phyloP scores from a whole-genome alignment of 1,140 invertebrate genomes.

The Papilio xuthus region DNA sequence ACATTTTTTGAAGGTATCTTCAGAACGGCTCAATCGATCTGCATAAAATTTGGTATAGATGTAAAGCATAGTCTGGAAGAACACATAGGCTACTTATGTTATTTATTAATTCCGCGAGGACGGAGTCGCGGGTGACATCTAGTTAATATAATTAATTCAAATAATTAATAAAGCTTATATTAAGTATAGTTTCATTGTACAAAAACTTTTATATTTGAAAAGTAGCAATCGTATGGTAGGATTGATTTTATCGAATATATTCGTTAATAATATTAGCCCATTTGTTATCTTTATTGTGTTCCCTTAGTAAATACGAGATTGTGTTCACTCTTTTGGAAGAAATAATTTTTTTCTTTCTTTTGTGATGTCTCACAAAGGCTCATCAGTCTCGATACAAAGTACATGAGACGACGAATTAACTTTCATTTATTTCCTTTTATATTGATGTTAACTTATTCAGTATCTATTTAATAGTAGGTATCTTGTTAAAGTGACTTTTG shows the following conservation, averaged over 20 bases:
- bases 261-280: conserved; percentile 61
- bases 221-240: conserved; percentile 38
- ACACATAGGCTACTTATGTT: too few species aligned
- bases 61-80: too few species aligned
- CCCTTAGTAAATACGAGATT: conserved; percentile 51
- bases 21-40: too few species aligned
- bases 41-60: too few species aligned
- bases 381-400: conserved; percentile 31
- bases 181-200: background rate
- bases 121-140: too few species aligned
- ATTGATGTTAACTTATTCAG: background rate
- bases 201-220: background rate
- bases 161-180: too few species aligned
- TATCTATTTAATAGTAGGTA: background rate
- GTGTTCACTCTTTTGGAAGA: conserved; percentile 49
- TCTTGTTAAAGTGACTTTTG: background rate
- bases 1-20: too few species aligned
- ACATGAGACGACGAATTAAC: conserved; percentile 6
- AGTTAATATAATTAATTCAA: too few species aligned
- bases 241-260: conserved; percentile 61
- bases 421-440: conserved; percentile 21
- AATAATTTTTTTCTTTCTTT: conserved; percentile 50
- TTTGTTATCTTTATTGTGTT: conserved; percentile 60
- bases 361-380: conserved; percentile 33
- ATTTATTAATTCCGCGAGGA: too few species aligned